phyloP scores from a whole-genome alignment of 2,113 vertebrate genomes.

The Cranoglanis bouderius region DNA sequence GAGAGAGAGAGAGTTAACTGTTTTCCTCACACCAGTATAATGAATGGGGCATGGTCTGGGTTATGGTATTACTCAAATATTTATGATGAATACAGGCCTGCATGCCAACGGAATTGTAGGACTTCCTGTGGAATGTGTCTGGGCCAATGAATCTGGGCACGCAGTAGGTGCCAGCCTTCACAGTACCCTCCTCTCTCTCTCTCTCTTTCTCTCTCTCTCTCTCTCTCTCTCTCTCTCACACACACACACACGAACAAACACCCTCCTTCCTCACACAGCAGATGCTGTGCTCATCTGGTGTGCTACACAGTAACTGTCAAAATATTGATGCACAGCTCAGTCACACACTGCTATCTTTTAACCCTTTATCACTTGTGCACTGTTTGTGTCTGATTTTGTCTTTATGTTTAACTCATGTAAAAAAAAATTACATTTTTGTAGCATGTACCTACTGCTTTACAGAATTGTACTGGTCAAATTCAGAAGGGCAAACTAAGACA shows the following conservation, averaged over 20 bases:
- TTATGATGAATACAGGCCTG: conserved; percentile 57
- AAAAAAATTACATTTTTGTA: background rate
- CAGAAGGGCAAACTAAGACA: background rate
- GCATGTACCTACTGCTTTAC: background rate
- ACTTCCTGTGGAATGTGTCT: conserved; percentile 60
- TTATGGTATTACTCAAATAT: conserved; percentile 63
- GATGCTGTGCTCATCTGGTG: conserved; percentile 62
- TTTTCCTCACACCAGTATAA: conserved; percentile 55
- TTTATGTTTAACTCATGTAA: background rate
- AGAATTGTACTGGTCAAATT: background rate
- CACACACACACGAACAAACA: conserved; percentile 26
- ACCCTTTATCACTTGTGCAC: conserved; percentile 46
- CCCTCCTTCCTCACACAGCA: conserved; percentile 51
- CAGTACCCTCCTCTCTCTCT: conserved; percentile 31
- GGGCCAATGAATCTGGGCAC: conserved; percentile 43
- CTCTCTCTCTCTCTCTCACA: conserved; percentile 13
- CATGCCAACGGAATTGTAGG: conserved; percentile 53
- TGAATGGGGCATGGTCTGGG: conserved; percentile 58
- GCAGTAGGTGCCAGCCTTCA: conserved; percentile 54
- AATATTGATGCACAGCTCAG: conserved; percentile 62
- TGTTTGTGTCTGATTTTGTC: background rate
- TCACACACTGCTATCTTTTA: conserved; percentile 54
- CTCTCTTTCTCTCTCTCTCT: conserved; percentile 11
- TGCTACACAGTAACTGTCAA: conserved; percentile 62
- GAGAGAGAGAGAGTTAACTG: conserved; percentile 39